phyloP scores from a whole-genome alignment of 2,888 invertebrate species.

The Lucinisca nassula region DNA sequence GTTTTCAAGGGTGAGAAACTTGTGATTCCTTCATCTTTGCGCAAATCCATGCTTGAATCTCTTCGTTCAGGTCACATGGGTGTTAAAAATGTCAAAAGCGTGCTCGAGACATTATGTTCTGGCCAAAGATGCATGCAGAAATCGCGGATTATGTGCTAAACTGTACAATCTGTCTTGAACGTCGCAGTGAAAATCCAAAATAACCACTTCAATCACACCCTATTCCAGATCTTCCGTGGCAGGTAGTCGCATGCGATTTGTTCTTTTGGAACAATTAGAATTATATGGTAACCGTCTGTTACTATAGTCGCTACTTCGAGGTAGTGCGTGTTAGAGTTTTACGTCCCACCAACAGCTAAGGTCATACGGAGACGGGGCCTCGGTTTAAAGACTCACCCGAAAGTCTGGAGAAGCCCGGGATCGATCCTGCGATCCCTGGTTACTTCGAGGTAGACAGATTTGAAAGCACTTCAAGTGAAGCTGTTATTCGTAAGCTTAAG shows the following conservation, averaged over 20 bases:
- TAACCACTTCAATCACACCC: constrained; percentile 52
- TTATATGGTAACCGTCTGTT: too few relatives aligned
- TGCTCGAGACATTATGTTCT: constrained; percentile 65
- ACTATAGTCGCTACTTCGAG: too few relatives aligned
- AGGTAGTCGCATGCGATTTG: constrained; percentile 59
- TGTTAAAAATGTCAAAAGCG: constrained; percentile 54
- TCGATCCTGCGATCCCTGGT: too few relatives aligned
- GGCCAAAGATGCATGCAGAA: constrained; percentile 62
- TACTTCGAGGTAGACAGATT: too few relatives aligned
- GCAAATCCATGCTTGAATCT: constrained; percentile 46
- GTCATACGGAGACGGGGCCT: too few relatives aligned
- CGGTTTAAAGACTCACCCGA: too few relatives aligned
- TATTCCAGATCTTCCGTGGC: constrained; percentile 59
- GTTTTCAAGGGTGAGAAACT: constrained; percentile 43
- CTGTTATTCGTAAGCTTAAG: too few relatives aligned
- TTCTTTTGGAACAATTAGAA: too few relatives aligned
- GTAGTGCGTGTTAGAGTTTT: too few relatives aligned
- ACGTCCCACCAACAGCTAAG: too few relatives aligned
- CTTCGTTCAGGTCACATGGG: constrained; percentile 68
- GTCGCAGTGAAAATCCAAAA: constrained; percentile 53
- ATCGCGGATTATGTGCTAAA: constrained; percentile 56
- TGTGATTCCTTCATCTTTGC: constrained; percentile 37
- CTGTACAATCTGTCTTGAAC: constrained; percentile 49
- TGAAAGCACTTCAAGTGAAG: too few relatives aligned
- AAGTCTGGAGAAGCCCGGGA: too few relatives aligned